phyloP scores from a whole-genome alignment of 2,888 invertebrate species.

The Microdon myrmicae region DNA sequence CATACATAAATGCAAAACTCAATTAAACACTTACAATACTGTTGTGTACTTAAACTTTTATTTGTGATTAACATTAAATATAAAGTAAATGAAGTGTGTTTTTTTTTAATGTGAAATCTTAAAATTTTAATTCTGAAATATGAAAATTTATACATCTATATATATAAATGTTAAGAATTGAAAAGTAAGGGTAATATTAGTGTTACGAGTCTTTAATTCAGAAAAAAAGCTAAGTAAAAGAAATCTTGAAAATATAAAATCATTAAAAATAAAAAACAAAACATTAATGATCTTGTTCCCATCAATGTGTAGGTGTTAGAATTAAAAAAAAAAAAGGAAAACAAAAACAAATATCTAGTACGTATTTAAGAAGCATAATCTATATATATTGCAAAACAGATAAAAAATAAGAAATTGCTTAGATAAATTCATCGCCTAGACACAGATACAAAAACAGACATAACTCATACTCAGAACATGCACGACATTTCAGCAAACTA shows the following conservation, averaged over 20 bases:
- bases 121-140: slow-evolving; percentile 17
- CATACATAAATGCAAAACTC: slow-evolving; percentile 17
- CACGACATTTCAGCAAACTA: no score
- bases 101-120: slow-evolving; percentile 23
- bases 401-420: no score
- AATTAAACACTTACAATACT: slow-evolving; percentile 32
- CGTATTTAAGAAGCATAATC: no score
- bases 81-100: slow-evolving; percentile 12
- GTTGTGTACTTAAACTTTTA: slow-evolving; percentile 51
- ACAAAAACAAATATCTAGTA: no score
- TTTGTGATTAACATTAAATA: slow-evolving; percentile 35
- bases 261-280: background rate
- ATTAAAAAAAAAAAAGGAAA: slow-evolving; percentile 50
- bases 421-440: no score
- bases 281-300: slow-evolving; percentile 36
- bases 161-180: slow-evolving; percentile 49
- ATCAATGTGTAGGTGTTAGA: slow-evolving; percentile 52
- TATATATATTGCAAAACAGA: no score
- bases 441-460: no score
- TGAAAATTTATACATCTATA: slow-evolving; percentile 6
- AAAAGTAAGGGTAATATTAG: slow-evolving; percentile 42
- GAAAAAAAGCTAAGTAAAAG: slow-evolving; percentile 32
- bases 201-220: slow-evolving; percentile 46
- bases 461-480: no score
- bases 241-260: slow-evolving; percentile 9